phyloP scores from a whole-genome alignment of 2,888 invertebrate genomes.

The Cybosia mesomella region DNA sequence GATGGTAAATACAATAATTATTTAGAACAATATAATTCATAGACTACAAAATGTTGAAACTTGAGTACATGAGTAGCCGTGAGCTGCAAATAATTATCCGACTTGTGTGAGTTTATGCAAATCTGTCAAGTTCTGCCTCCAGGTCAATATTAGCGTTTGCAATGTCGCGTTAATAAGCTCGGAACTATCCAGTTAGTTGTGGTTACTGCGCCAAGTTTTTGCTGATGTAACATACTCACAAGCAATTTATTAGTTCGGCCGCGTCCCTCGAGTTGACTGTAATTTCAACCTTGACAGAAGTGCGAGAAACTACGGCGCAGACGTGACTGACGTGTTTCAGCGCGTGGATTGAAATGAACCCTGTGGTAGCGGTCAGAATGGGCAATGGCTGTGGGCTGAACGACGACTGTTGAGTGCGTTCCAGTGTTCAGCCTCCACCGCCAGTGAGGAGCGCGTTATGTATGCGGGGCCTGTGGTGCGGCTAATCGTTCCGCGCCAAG shows the following conservation, averaged over 20 bases:
- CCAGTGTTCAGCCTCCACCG: not conserved
- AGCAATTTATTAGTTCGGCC: conserved; percentile 20
- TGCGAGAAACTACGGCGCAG: conserved; percentile 9
- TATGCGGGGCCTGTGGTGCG: not conserved
- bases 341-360: conserved; percentile 18
- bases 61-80: conserved; percentile 6
- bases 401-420: conserved; percentile 3
- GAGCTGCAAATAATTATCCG: not conserved
- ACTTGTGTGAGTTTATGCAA: conserved; percentile 35
- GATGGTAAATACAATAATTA: no score
- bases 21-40: no score
- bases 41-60: no score
- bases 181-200: conserved; percentile 22
- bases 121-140: conserved; percentile 26
- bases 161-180: conserved; percentile 30
- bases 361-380: conserved; percentile 6
- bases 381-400: not conserved
- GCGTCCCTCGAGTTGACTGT: conserved; percentile 12
- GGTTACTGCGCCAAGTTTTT: not conserved
- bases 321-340: conserved; percentile 18
- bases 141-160: conserved; percentile 32
- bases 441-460: not conserved
- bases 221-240: conserved; percentile 15
- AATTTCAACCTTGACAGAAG: conserved; percentile 18
- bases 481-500: not conserved